Base-by-base conservation (phyloP, 2,888 invertebrate species). In the Gandaritis pyraliata region DNA sequence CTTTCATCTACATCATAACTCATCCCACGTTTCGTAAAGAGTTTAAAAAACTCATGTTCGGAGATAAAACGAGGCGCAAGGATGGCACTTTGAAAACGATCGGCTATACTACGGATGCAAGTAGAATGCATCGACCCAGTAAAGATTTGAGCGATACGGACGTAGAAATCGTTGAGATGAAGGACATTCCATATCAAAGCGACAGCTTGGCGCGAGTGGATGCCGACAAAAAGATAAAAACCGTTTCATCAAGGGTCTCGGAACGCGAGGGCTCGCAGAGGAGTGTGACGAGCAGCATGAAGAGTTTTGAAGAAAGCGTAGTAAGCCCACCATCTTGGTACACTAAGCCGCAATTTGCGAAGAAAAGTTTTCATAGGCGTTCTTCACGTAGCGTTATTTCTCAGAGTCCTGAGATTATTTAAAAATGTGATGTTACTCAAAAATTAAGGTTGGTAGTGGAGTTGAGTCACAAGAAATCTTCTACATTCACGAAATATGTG, bases 1-100 rank as follows among this genome's bases (percentile, higher is more conserved):
- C 97, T 0, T 96, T 96, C 76, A 93, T 96, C 64, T 96, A 96
- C 78, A 95, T 96, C 5, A 94, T 96, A 43, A 96, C 95, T 1
- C 97, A 97, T 90, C 96, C 97, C 0, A 94, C 93, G 74, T 96
- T 96, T 84, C 94, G 95, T 54, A 91, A 92, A 66, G 96, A 96
- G 78, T 85, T 94, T 29, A 83, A 86, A 62, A 90, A 90, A 65
- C 73, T 93, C 55, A 75, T 93, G 46, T 86, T 76, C 58, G 84
- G 78, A 64, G 85, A 87, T 58, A 90, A 89, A 72, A 84, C 88
- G 3, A 85, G 80, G 56, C 83, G 88, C 33, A 87, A 83, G 76
- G 83, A 85, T 55, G 85, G 87, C 29, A 89, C 88, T 12, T 75
- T 87, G 50, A 88, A 81, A 71, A 87, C 89, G 6, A 82, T 81